A percentile compares a stretch with the other conserved stretches of the same genome.
phyloP scores from a whole-genome alignment of 2,113 vertebrate genomes.

The Phaetusa simplex region DNA sequence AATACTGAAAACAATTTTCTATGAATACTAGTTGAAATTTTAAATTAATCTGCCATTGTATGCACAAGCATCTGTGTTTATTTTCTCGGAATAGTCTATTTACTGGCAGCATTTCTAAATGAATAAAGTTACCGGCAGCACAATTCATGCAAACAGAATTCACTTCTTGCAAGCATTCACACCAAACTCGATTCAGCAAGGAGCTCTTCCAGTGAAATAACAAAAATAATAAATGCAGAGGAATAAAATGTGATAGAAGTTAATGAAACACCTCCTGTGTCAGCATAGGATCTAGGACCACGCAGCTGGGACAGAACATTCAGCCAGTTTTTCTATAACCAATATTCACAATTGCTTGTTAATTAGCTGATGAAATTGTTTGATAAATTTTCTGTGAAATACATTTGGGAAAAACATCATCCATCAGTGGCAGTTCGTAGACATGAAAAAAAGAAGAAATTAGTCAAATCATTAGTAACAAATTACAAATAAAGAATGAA shows the following conservation, averaged over 20 bases:
- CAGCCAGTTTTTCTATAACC: not conserved
- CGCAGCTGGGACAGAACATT: not conserved
- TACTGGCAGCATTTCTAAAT: conserved; percentile 23
- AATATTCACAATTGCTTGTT: not conserved
- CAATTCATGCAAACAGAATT: not conserved
- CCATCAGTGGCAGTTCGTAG: not conserved
- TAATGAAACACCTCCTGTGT: not conserved
- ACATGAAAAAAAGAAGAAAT: not conserved
- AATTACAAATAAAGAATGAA: not conserved
- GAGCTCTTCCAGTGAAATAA: not conserved
- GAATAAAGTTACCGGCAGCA: conserved; percentile 19
- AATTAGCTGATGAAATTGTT: not conserved
- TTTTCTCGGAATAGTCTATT: conserved; percentile 48
- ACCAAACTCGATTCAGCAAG: not conserved
- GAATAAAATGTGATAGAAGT: not conserved
- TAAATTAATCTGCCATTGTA: conserved; percentile 29
- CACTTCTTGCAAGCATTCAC: not conserved
- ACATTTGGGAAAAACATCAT: not conserved
- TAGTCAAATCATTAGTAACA: not conserved
- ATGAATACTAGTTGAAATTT: not conserved
- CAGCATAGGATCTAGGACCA: not conserved
- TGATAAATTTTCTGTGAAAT: not conserved
- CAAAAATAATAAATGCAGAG: not conserved
- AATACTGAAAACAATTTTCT: not conserved
- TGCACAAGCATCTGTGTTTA: conserved; percentile 54